Evolutionary conservation across 1,140 invertebrate species (phyloP).

Genomic region (Tetragonula clypearis): DNA sequence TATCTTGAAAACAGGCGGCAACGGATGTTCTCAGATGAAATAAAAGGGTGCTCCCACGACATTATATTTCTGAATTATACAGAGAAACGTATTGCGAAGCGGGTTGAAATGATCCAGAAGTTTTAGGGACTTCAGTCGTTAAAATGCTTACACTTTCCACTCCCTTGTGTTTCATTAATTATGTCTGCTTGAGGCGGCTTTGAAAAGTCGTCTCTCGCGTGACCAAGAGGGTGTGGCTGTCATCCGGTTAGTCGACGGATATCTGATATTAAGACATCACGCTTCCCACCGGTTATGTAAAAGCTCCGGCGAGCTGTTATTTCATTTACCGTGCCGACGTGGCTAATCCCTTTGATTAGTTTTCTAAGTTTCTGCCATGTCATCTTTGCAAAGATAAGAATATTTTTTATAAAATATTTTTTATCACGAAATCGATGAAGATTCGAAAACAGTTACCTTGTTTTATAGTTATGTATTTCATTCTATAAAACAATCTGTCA

Average conservation of each 20-base stretch:
- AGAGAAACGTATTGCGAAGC: background rate
- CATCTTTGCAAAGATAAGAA: background rate
- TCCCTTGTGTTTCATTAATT: constrained; percentile 57
- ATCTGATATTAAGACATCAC: constrained; percentile 66
- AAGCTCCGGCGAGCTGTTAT: constrained; percentile 14
- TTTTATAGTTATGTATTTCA: too few species aligned
- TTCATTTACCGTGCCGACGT: constrained; percentile 47
- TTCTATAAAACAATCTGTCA: too few species aligned
- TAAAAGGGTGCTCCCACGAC: background rate
- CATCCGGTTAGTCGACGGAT: constrained; percentile 55
- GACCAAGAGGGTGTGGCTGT: constrained; percentile 70
- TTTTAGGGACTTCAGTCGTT: constrained; percentile 42
- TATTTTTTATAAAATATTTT: background rate
- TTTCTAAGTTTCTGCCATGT: background rate
- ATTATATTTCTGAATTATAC: constrained; percentile 10
- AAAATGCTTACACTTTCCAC: constrained; percentile 57
- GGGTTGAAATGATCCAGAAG: constrained; percentile 16
- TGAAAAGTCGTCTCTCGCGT: constrained; percentile 66
- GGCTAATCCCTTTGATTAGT: constrained; percentile 55
- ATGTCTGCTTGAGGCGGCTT: constrained; percentile 45
- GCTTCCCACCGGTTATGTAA: constrained; percentile 37
- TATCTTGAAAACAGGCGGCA: background rate
- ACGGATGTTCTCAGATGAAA: background rate
- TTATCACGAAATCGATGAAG: background rate
- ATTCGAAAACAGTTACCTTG: too few species aligned